Evolutionary conservation across 64 coral and sea anemone species (phyloP).

Genomic region (Astreopora myriophthalma): DNA sequence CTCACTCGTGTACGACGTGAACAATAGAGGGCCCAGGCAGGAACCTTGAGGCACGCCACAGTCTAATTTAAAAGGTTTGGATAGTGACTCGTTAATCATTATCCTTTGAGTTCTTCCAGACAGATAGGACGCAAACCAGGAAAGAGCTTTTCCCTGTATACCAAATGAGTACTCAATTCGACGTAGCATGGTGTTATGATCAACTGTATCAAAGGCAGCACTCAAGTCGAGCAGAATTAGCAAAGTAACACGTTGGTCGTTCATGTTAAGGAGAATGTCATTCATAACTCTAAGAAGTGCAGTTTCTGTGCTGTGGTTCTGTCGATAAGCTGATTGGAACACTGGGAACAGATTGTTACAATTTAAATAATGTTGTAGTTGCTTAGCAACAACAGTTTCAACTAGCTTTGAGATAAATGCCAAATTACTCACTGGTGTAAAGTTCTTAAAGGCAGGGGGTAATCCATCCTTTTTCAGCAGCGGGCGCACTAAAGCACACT

Average conservation of each 20-base stretch:
- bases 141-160: neutral
- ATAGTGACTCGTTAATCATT: no score
- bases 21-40: no score
- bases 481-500: neutral
- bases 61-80: no score
- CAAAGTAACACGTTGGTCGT: slow-evolving; percentile 10
- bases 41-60: no score
- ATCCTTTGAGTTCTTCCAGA: no score
- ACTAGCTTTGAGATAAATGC: slow-evolving; percentile 7
- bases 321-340: slow-evolving; percentile 5
- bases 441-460: slow-evolving; percentile 4
- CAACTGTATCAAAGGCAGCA: slow-evolving; percentile 7
- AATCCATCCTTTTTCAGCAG: slow-evolving; percentile 1
- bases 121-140: no score
- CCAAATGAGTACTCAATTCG: neutral
- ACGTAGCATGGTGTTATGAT: neutral
- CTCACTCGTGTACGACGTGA: no score
- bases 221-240: slow-evolving; percentile 41
- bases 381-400: neutral
- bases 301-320: slow-evolving; percentile 13
- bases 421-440: neutral
- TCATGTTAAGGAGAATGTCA: slow-evolving; percentile 1
- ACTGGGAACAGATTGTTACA: neutral
- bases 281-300: slow-evolving; percentile 11
- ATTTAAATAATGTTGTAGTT: slow-evolving; percentile 2